Base-by-base conservation (phyloP, 2,888 invertebrate genomes). In the Perithous albicinctus region DNA sequence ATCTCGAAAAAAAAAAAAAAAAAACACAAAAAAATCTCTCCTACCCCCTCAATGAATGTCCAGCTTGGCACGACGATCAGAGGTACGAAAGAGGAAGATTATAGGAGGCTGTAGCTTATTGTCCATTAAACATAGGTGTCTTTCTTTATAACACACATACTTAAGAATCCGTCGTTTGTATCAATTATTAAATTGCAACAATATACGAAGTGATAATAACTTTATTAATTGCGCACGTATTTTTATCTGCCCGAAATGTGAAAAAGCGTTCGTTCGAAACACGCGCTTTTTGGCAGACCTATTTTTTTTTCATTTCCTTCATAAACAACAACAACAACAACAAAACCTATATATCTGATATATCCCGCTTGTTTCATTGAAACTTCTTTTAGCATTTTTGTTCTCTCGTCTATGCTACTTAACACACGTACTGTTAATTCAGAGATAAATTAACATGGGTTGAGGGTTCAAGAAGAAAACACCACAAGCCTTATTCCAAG, bases 401-500 rank as follows among this genome's bases (percentile, higher is more conserved):
- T 56, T 77, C 41, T 59, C 43, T 67, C 15, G 23, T 48, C 46
- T 41, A 51, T 59, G 38, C 61, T 35, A 48, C 12, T 43, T 32
- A 10, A 18, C 32, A 56, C 29, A 54, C 26, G 46, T 59, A 66
- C 23, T 63, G 26, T 59, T 76, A 67, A 8, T 67, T 73, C 48
- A 59, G 72, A 61, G 56, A 64, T 66, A 32, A 76, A 35, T n/a
- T 12, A 41, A n/a, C n/a, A 56, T 61, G 51, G 48, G 72, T 80
- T 67, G 66, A 61, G 66, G 66, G 70, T 64, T 66, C 48, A 41
- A 72, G 43, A 48, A 76, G 41, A 61, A 74, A 76, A 66, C 80
- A 76, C 80, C 72, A 72, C 20, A 72, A 77, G 80, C 77, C 80
- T 80, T 80, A 80, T 80, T 73, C 80, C 70, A 38, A 70, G 69